Evolutionary conservation across 1,140 invertebrate genomes (phyloP).

Genomic region (Acarapis woodi): DNA sequence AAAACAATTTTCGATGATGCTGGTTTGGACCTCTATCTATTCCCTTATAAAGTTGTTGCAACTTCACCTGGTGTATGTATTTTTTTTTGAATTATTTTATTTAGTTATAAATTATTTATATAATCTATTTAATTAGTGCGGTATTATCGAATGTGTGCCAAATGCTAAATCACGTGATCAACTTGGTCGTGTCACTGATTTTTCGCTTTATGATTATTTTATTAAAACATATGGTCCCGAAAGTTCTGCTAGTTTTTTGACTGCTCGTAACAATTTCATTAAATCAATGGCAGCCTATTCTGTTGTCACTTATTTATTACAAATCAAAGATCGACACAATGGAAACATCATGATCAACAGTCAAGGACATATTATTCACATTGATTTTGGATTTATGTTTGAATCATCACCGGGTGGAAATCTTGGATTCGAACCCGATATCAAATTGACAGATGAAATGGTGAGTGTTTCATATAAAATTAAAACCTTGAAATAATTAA

Average conservation of each 20-base stretch:
- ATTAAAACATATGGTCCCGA: slow-evolving; percentile 84
- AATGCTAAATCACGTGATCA: slow-evolving; percentile 94
- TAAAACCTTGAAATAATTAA: no score
- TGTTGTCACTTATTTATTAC: slow-evolving; percentile 78
- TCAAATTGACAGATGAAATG: slow-evolving; percentile 97
- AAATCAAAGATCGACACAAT: slow-evolving; percentile 97
- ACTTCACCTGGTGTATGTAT: slow-evolving; percentile 74
- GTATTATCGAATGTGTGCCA: slow-evolving; percentile 97
- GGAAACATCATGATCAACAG: slow-evolving; percentile 97
- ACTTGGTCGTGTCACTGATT: slow-evolving; percentile 83
- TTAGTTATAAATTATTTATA: slow-evolving; percentile 1
- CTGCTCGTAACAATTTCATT: slow-evolving; percentile 73
- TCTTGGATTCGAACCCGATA: slow-evolving; percentile 93
- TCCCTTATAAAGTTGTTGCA: slow-evolving; percentile 95
- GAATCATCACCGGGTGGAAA: slow-evolving; percentile 97
- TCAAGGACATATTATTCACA: slow-evolving; percentile 79
- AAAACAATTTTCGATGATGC: slow-evolving; percentile 91
- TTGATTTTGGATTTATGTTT: slow-evolving; percentile 99
- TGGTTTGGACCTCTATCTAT: slow-evolving; percentile 74
- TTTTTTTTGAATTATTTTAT: neutral
- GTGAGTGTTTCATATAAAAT: no score
- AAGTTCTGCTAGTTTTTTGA: slow-evolving; percentile 59
- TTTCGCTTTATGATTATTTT: slow-evolving; percentile 89
- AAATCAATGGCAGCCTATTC: slow-evolving; percentile 98
- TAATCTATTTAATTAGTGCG: slow-evolving; percentile 33